Evolutionary conservation across 2,797 vertebrate genomes (phyloP), one percentile per base, ranked within the genome.

Genomic region (Paguma larvata): DNA sequence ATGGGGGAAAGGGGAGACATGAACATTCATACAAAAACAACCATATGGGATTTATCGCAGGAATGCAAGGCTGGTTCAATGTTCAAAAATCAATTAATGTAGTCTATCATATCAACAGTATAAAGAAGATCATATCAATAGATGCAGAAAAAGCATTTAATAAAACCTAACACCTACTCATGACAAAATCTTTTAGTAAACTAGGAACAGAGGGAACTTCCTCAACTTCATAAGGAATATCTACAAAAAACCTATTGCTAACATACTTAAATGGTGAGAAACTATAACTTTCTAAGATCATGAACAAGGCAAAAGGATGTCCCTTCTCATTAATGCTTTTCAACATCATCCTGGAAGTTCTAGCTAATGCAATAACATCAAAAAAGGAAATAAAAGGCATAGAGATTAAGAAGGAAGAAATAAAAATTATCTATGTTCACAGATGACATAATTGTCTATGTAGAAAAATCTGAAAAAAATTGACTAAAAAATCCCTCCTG

Each of bases 381-480:
- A 51, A 75, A 84, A 84, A 84, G 44, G 68, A 73, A 92, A 77
- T 53, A 51, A 92, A 92, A 92, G 5, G 21, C 51, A 84, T 41
- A 6, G 46, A 72, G 41, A 30, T 51, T 75, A 59, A 10, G 59
- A 75, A 77, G 46, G 27, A 85, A 92, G 48, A 92, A 77, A 67
- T 85, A 77, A 92, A 85, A 85, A 59, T 23, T 3, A 59, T 23
- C 21, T 27, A 25, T 85, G 56, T 63, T 77, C 59, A 77, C 19
- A 67, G 82, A 44, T 44, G 19, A 77, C 46, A 78, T 67, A 67
- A 67, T 11, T 67, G 56, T 75, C 79, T 51, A 12, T 85, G 34
- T n/a, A 67, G 41, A 91, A 91, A 91, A 73, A 84, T 48, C 23
- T 84, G 41, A 63, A 92, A 67, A 67, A 41, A 44, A 44, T 0